Evolutionary conservation across 2,797 vertebrate genomes (phyloP).

Genomic region (Mormyrus hasselquistii): DNA sequence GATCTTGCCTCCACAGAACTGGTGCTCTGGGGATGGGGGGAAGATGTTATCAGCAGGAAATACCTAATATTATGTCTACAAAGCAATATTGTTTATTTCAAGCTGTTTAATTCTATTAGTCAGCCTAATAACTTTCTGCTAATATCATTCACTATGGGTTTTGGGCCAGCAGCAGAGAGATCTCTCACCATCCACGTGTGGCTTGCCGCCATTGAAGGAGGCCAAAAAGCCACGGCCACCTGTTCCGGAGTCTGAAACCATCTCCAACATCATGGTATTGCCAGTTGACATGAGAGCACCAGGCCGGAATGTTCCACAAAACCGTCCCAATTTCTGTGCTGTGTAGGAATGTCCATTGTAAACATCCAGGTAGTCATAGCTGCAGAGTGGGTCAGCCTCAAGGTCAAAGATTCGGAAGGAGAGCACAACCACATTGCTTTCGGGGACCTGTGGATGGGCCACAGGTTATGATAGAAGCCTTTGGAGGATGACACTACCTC

Average conservation of each 20-base stretch:
- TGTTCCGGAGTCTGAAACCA: slow-evolving; percentile 68
- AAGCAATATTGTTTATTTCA: neutral
- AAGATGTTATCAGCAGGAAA: neutral
- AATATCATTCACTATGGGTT: neutral
- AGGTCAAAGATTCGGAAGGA: slow-evolving; percentile 81
- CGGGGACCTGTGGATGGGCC: slow-evolving; percentile 65
- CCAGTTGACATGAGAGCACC: slow-evolving; percentile 73
- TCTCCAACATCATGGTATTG: slow-evolving; percentile 76
- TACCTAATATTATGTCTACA: neutral
- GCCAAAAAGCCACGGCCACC: slow-evolving; percentile 76
- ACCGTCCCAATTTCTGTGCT: slow-evolving; percentile 74
- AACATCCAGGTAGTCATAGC: slow-evolving; percentile 77
- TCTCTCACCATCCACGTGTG: slow-evolving; percentile 62
- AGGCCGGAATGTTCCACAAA: slow-evolving; percentile 84
- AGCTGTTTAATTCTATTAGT: neutral
- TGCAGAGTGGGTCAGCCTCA: slow-evolving; percentile 75
- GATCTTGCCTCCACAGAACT: slow-evolving; percentile 77
- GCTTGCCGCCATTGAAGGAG: slow-evolving; percentile 65
- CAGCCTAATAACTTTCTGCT: neutral
- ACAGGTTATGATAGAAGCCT: neutral
- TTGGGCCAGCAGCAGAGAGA: neutral
- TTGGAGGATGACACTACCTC: neutral
- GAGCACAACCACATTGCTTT: slow-evolving; percentile 72
- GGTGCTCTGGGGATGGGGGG: slow-evolving; percentile 56
- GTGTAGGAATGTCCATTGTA: slow-evolving; percentile 69